Conservation (phyloP, 2,797 vertebrate species). For the Tauraco hartlaubi region DNA sequence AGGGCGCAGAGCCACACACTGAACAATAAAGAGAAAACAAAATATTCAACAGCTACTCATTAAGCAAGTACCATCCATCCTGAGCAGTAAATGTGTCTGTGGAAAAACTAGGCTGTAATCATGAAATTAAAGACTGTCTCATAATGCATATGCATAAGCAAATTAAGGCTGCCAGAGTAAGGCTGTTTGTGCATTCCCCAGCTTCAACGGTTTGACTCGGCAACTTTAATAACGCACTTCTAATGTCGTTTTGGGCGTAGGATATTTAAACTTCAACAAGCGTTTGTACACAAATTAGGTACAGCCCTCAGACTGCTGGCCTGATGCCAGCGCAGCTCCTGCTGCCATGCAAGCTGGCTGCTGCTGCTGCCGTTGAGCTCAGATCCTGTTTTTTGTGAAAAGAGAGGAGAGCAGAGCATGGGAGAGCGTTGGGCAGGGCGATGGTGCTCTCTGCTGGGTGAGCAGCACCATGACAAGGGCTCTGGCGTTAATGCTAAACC, state of each 20-base stretch:
- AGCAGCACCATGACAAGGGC: neutral
- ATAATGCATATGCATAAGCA: neutral
- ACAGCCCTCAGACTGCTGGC: neutral
- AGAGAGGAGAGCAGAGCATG: neutral
- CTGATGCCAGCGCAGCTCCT: neutral
- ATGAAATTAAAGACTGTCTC: slow-evolving; percentile 49
- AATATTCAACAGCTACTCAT: slow-evolving; percentile 57
- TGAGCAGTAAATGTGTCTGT: slow-evolving; percentile 16
- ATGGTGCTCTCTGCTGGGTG: slow-evolving; percentile 79
- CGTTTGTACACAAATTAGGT: slow-evolving; percentile 34
- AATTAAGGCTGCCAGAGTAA: neutral
- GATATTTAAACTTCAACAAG: slow-evolving; percentile 46
- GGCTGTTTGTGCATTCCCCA: neutral
- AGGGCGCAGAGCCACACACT: slow-evolving; percentile 36
- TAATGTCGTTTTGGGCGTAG: neutral
- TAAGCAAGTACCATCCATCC: slow-evolving; percentile 40
- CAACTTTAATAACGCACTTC: neutral
- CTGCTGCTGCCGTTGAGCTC: neutral
- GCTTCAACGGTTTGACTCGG: neutral
- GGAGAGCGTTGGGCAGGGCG: slow-evolving; percentile 14
- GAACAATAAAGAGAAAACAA: slow-evolving; percentile 47
- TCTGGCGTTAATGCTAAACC: rapidly evolving
- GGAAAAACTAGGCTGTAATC: slow-evolving; percentile 46
- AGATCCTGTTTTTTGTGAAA: neutral
- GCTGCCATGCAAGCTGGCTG: neutral